Evolutionary conservation across 2,888 invertebrate genomes (phyloP), one percentile per base, ranked within the genome.

Genomic region (Atrina japonica): DNA sequence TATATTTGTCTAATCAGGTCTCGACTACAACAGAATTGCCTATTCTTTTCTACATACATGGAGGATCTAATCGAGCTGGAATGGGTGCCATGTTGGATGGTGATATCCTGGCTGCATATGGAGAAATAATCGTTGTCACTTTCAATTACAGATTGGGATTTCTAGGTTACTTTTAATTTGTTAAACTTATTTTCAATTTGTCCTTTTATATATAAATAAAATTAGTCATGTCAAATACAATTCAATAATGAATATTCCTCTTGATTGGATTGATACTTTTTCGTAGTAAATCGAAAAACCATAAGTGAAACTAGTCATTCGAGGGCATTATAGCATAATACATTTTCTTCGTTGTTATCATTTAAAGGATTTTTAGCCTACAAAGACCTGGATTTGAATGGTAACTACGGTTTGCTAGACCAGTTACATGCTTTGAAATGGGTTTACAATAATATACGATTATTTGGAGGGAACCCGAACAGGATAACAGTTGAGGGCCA

Each of bases 81-180:
- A 83, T 82, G 82, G 82, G 81, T 0, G 78, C 77, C n/a, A 81
- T 84, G 83, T 75, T 83, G 27, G 72, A 80, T 21, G 82, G 80
- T 0, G 83, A 83, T 40, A 68, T 82, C 11, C 55, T 82, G 49
- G 84, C 84, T 1, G 75, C 75, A n/a, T 45, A 58, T 21, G 77
- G 78, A 6, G 61, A 76, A 14, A 67, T 84, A 23, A 75, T 84
- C 23, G 82, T 84, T 18, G 73, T 84, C 14, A 81, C 75, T 18
- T 68, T 82, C 52, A 83, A 83, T 64, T 84, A 84, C 72, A 70
- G 84, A 56, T 75, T 84, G 18, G 81, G 77, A 0, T 66, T 71
- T 18, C 65, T 84, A 21, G 84, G 84, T 84, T 63, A n/a, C n/a
- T n/a, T n/a, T n/a, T n/a, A n/a, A n/a, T n/a, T n/a, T n/a, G 68